Base-by-base conservation (phyloP, 1,140 invertebrate species). In the Dendroctonus ponderosae region DNA sequence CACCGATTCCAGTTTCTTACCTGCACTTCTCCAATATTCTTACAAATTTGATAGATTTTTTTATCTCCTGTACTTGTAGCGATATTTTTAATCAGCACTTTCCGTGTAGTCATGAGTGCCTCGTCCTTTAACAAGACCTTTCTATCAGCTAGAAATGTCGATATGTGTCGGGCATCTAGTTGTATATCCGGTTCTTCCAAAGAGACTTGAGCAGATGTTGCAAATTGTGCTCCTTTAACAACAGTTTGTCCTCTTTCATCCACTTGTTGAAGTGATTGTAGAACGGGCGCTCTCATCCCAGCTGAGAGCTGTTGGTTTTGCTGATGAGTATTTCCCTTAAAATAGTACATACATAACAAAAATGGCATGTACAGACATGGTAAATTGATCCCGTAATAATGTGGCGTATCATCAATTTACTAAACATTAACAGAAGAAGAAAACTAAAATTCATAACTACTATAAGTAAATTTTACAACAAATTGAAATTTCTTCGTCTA, bases 1-100 rank as follows among this genome's bases (percentile, higher is more conserved):
- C 26, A 26, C 3, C 26, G 26, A 26, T 56, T 42, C 44, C 46
- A 15, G 7, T 46, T 60, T 63, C 76, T 84, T 79, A 84, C 83
- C 82, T 84, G 80, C 52, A 85, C 76, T 41, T 74, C 80, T 62
- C 84, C 84, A 62, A 85, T 81, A 68, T 79, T 79, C 72, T 81
- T 79, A 74, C 83, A 84, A 79, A 84, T 80, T 66, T 81, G 78
- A 51, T 81, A 76, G 54, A 85, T 78, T 70, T 84, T 82, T 26
- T 76, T 67, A 68, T 84, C 82, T 5, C 79, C 78, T 5, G 82
- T 84, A 61, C 79, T 81, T 6, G 82, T 80, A 42, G 83, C 81
- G 43, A 85, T 74, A 76, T 85, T 85, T 65, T 83, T 83, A 46
- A 85, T 75, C 49, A 77, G 77, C 14, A 85, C 82, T 3, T 79